A percentile compares a stretch with the other conserved stretches of the same genome.
phyloP scores from a whole-genome alignment of 2,888 invertebrate species.

The Zaprionus lineosus region DNA sequence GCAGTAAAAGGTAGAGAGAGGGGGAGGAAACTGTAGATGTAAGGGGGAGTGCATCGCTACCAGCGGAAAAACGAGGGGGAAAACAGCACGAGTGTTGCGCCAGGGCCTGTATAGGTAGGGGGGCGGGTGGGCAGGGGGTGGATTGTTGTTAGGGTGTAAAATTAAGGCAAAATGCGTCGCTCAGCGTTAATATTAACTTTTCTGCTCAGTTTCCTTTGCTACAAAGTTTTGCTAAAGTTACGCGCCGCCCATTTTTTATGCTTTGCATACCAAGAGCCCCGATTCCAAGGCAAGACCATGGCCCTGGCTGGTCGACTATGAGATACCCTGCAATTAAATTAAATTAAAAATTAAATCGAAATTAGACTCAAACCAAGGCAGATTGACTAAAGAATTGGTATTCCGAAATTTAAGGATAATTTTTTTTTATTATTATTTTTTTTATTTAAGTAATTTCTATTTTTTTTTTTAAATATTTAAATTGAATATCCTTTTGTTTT shows the following conservation, averaged over 20 bases:
- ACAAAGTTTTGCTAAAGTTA: slow-evolving; percentile 63
- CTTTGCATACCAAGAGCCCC: slow-evolving; percentile 34
- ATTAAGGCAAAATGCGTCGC: slow-evolving; percentile 74
- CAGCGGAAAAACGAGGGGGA: no score
- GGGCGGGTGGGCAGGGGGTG: no score
- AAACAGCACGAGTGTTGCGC: no score
- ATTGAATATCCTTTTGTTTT: no score
- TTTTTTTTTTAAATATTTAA: no score
- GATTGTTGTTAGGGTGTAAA: slow-evolving; percentile 26
- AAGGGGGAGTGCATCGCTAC: neutral
- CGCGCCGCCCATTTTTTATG: slow-evolving; percentile 59
- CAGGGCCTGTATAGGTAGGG: no score
- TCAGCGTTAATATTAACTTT: slow-evolving; percentile 77
- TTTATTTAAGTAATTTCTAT: no score
- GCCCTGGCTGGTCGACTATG: neutral
- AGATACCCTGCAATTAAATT: neutral
- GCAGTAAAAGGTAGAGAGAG: neutral
- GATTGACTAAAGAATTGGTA: no score
- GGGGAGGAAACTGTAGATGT: neutral
- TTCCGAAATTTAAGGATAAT: no score
- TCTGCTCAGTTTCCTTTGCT: slow-evolving; percentile 68
- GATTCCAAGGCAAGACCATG: neutral
- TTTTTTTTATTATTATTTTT: no score
- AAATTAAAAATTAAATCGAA: no score
- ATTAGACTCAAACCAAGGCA: no score